Conservation (phyloP, 2,113 vertebrate genomes). For the Lutjanus erythropterus region DNA sequence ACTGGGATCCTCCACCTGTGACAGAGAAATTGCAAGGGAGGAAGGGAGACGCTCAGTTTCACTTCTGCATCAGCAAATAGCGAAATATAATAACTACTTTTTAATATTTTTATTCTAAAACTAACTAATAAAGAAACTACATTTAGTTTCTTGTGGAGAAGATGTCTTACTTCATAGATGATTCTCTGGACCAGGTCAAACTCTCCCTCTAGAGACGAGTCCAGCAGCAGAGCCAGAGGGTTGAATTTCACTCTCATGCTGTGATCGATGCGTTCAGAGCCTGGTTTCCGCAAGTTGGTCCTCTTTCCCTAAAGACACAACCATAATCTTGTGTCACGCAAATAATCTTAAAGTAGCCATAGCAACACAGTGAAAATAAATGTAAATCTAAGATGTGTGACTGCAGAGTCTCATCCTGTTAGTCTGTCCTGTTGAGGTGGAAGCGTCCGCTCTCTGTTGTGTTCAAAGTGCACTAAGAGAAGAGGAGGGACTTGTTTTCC, state of each 20-base stretch:
- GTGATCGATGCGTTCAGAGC: constrained; percentile 94
- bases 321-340: constrained; percentile 2
- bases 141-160: neutral
- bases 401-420: neutral
- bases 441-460: neutral
- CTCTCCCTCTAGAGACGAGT: constrained; percentile 98
- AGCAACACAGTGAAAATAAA: neutral
- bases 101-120: neutral
- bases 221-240: constrained; percentile 94
- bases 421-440: constrained; percentile 2
- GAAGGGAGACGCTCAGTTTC: too few species aligned
- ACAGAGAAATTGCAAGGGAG: neutral
- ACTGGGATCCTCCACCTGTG: constrained; percentile 96
- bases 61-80: too few species aligned
- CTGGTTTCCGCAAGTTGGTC: constrained; percentile 94
- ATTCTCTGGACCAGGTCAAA: constrained; percentile 98
- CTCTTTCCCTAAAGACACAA: constrained; percentile 91
- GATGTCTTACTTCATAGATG: constrained; percentile 92
- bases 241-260: constrained; percentile 98
- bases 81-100: neutral
- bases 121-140: neutral
- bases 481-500: constrained; percentile 44
- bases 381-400: neutral
- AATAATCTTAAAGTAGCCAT: neutral
- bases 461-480: constrained; percentile 21